Conservation (phyloP, 2,113 vertebrate species). For the Neotoma lepida region DNA sequence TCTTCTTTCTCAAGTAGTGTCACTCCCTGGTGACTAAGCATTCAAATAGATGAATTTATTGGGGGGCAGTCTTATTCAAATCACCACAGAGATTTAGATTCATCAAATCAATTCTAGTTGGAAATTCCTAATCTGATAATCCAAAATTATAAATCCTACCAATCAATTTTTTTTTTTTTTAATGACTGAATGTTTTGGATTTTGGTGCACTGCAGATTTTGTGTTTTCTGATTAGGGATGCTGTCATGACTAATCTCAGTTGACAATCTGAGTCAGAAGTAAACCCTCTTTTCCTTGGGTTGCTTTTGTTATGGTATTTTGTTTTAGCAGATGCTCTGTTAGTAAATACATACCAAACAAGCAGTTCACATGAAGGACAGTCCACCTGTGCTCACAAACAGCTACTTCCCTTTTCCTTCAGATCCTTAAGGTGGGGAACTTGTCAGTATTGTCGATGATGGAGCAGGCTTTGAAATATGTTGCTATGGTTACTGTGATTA, state of each 20-base stretch:
- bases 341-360: not conserved
- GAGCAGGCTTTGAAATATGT: not conserved
- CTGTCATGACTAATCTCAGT: not conserved
- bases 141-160: not conserved
- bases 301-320: not conserved
- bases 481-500: not conserved
- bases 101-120: not conserved
- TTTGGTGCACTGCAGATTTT: not conserved
- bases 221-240: not conserved
- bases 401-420: not conserved
- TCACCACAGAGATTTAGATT: not conserved
- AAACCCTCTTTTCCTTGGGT: not conserved
- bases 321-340: too few species aligned
- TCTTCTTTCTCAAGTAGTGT: not conserved
- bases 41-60: not conserved
- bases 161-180: not conserved
- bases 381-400: not conserved
- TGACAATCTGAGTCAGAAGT: not conserved
- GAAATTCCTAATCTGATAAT: not conserved
- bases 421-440: not conserved
- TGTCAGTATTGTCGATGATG: too few species aligned
- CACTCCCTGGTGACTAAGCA: not conserved
- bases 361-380: not conserved
- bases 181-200: not conserved
- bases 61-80: not conserved